These are phyloP conservation scores for Epinephelus lanceolatus DNA, from an alignment of 2,113 vertebrate species.

Conservation along the genomic window DNA sequence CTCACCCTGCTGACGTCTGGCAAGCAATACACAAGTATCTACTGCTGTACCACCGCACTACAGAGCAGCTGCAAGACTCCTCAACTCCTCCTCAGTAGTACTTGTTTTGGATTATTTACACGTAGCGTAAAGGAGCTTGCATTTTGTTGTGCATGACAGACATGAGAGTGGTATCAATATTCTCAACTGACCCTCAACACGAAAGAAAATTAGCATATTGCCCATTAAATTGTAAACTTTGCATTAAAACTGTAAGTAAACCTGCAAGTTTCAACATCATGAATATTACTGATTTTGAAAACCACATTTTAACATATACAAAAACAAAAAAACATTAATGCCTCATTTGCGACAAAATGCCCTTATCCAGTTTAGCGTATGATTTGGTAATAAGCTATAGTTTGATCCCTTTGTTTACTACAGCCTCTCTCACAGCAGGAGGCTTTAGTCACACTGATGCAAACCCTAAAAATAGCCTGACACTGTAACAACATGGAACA, in stretches of 20 bases:
- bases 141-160: too few species aligned
- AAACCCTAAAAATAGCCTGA: slow-evolving; percentile 41
- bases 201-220: too few species aligned
- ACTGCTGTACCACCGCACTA: too few species aligned
- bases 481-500: not conserved
- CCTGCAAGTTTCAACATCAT: not conserved
- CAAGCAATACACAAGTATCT: too few species aligned
- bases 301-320: not conserved
- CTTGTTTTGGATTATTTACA: too few species aligned
- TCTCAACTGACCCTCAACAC: too few species aligned
- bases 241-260: not conserved
- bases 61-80: too few species aligned
- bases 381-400: not conserved
- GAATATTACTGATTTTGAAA: not conserved
- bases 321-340: not conserved
- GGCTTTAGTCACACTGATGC: slow-evolving; percentile 7
- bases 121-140: too few species aligned
- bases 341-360: not conserved
- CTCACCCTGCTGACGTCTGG: too few species aligned
- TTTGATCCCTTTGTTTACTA: not conserved
- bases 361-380: not conserved
- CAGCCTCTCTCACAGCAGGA: not conserved
- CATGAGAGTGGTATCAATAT: too few species aligned
- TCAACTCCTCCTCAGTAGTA: too few species aligned
- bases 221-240: not conserved